Base-by-base conservation (phyloP, 2,797 vertebrate species). In the Gallinago stenura region DNA sequence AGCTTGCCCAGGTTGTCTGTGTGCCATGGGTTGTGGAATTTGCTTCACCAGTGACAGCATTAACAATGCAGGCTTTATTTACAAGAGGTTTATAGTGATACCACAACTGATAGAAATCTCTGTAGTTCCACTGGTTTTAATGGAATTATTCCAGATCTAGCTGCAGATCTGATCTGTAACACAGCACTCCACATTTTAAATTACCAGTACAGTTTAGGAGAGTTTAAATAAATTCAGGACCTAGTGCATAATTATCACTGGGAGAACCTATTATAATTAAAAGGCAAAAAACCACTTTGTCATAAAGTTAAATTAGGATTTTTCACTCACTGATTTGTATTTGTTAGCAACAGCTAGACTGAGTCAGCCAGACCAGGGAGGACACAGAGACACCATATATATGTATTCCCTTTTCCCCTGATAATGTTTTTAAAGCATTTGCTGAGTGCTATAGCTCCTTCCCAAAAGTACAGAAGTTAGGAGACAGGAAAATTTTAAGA, bases 101-200 rank as follows among this genome's bases (percentile, higher is more conserved):
- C 89, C 92, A 78, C 87, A 95, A 73, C 81, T 90, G 94, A 96
- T 95, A 77, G 58, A 69, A 94, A 92, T 95, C 90, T 95, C 68
- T 77, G 33, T 41, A 85, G 76, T 83, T 95, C 86, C 75, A 65
- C 79, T 92, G 79, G 75, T 91, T 95, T 94, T 94, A 94, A 89
- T 95, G 90, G 95, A 97, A 80, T 89, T 95, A 91, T 83, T 95
- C 81, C 95, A 97, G 82, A 91, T 94, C 70, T 93, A 46, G 62
- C 70, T 84, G 75, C 5, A 8, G 75, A 96, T 96, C 91, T 81
- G 78, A 77, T 91, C 90, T 80, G 71, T 83, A 88, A 65, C 76
- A 61, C 72, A 87, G 89, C 89, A 83, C 75, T 93, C 69, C 57
- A 69, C 84, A 56, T 87, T 95, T 92, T 94, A 85, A 89, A 94